phyloP scores from a whole-genome alignment of 2,113 vertebrate genomes.

The Phocoena phocoena region DNA sequence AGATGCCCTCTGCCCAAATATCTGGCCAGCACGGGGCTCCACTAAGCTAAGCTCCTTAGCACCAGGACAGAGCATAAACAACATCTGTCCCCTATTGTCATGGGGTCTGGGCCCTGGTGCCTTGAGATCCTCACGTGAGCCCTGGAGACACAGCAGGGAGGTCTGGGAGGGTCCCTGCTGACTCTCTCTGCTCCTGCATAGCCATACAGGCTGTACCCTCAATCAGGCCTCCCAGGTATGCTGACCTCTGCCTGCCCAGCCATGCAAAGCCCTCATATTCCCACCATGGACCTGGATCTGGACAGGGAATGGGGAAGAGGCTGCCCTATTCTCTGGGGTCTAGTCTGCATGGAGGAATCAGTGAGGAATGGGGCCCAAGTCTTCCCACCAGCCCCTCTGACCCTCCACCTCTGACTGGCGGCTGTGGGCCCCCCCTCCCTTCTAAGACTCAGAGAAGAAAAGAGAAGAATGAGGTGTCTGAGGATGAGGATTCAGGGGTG shows the following conservation, averaged over 20 bases:
- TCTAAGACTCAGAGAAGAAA: constrained; percentile 71
- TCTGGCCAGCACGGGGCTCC: not conserved
- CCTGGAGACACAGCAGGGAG: not conserved
- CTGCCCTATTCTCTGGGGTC: not conserved
- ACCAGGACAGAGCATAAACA: constrained; percentile 23
- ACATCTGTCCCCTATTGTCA: constrained; percentile 32
- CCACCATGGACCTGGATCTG: not conserved
- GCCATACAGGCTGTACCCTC: not conserved
- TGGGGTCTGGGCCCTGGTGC: not conserved
- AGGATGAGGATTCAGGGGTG: constrained; percentile 76
- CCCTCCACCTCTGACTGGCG: not conserved
- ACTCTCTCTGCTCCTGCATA: not conserved
- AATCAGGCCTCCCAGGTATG: not conserved
- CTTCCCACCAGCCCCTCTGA: not conserved
- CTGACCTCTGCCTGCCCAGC: not conserved
- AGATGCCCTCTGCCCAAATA: not conserved
- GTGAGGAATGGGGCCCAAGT: not conserved
- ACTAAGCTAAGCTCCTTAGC: constrained; percentile 61
- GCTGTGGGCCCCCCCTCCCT: not conserved
- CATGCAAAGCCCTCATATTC: not conserved
- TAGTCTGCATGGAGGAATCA: not conserved
- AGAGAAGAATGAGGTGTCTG: constrained; percentile 73
- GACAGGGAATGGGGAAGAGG: not conserved
- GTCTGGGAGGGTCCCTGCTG: not conserved
- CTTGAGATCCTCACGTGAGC: not conserved